Conservation (phyloP, 2,113 vertebrate species). For the Lycaon pictus region DNA sequence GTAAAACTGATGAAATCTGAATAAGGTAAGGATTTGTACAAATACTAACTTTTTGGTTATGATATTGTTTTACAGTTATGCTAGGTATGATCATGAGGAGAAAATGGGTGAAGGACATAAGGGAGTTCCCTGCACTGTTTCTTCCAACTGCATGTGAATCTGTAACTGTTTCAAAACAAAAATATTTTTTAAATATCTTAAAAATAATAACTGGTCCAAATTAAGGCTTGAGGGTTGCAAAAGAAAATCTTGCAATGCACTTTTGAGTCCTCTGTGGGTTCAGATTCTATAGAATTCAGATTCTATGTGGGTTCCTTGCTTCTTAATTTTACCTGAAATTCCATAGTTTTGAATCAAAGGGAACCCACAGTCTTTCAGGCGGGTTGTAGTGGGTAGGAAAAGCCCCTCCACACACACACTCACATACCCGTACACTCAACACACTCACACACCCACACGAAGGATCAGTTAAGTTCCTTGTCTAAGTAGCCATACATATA, state of each 20-base stretch:
- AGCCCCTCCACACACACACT: neutral
- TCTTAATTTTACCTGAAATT: neutral
- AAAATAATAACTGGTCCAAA: neutral
- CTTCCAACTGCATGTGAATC: neutral
- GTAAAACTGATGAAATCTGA: neutral
- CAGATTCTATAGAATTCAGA: too few relatives aligned
- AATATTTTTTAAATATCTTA: neutral
- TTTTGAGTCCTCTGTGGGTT: neutral
- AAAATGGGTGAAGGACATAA: neutral
- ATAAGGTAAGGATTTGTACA: neutral
- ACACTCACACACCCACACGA: neutral
- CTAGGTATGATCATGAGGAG: neutral
- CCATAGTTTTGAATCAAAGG: neutral
- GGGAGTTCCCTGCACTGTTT: neutral
- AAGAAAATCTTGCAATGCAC: neutral
- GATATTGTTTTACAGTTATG: neutral
- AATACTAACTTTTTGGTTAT: neutral
- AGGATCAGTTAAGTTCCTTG: neutral
- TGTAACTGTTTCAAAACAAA: neutral
- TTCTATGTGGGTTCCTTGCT: neutral
- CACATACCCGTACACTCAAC: neutral
- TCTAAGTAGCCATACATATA: neutral
- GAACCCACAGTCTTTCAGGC: neutral
- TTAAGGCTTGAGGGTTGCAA: neutral
- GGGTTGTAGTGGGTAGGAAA: neutral